Percentiles rank a stretch among this genome's conserved stretches.
phyloP scores from a whole-genome alignment of 2,113 vertebrate genomes.

The Lophotis ruficrista region DNA sequence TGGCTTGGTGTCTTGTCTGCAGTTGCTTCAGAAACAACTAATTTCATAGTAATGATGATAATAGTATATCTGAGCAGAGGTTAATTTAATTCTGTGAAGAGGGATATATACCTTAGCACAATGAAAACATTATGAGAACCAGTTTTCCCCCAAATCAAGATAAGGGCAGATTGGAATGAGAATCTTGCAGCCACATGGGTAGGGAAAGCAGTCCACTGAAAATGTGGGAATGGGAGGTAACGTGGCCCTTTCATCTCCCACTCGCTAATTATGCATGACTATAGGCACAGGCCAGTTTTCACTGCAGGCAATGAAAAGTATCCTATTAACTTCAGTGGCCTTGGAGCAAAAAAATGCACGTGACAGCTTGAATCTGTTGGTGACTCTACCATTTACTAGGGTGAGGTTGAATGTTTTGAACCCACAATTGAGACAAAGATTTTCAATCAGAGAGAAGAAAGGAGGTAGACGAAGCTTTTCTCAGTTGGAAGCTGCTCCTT shows the following conservation, averaged over 20 bases:
- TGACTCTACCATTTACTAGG: background rate
- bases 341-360: background rate
- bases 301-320: conserved; percentile 15
- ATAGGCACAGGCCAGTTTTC: conserved; percentile 6
- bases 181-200: conserved; percentile 48
- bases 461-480: background rate
- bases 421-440: background rate
- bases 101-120: background rate
- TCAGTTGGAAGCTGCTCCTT: background rate
- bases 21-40: conserved; percentile 37
- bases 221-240: background rate
- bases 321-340: background rate
- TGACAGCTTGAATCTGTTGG: background rate
- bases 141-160: background rate
- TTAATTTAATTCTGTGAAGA: conserved; percentile 28
- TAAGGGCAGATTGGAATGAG: conserved; percentile 27
- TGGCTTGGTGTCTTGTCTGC: conserved; percentile 9
- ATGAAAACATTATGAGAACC: conserved; percentile 24
- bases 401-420: background rate
- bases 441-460: background rate
- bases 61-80: conserved; percentile 3
- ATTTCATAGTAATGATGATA: conserved; percentile 31
- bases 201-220: conserved; percentile 25
- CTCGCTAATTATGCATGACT: conserved; percentile 4
- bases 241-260: background rate